Base-by-base conservation (phyloP, 1,140 invertebrate genomes). In the Dendrolimus punctatus region DNA sequence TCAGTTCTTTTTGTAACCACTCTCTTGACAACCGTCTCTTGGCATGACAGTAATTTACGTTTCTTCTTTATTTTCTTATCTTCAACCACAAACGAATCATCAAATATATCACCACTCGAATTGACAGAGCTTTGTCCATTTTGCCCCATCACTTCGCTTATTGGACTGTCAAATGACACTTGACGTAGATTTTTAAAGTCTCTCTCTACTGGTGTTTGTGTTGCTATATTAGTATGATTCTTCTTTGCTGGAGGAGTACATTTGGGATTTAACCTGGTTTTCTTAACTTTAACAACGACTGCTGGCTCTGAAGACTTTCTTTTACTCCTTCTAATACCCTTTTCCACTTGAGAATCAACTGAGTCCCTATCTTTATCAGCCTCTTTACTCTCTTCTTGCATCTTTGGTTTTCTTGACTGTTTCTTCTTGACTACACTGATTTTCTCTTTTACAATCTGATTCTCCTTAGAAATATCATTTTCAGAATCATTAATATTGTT, bases 21-120 rank as follows among this genome's bases (percentile, higher is more conserved):
- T 39, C 69, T 74, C 48, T 72, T 80, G 0, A 80, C 69, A 0
- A 62, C 72, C 2, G 75, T 64, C 40, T 76, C 73, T 40, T 81
- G 62, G 40, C 71, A 54, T 5, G 76, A 68, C 0, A 84, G 36
- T 41, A 86, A 57, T n/a, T 65, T 75, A 46, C 70, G 71, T 49
- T 64, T 76, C 39, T 64, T 76, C 6, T 50, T 56, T 8, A 69
- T 51, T 44, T 73, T 76, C 46, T 80, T 83, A n/a, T 71, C 68
- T 46, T 84, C 68, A 8, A 75, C 60, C 4, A 54, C 60, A 40
- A 80, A 77, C 4, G 83, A 86, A 52, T 86, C 83, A n/a, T 86
- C 83, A 52, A 85, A 85, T n/a, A 85, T 76, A 40, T 84, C 82
- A 5, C 58, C 68, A 43, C 82, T 85, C 4, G 80, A 73, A 46